phyloP scores from a whole-genome alignment of 2,113 vertebrate species.

The Pelmatolapia mariae region DNA sequence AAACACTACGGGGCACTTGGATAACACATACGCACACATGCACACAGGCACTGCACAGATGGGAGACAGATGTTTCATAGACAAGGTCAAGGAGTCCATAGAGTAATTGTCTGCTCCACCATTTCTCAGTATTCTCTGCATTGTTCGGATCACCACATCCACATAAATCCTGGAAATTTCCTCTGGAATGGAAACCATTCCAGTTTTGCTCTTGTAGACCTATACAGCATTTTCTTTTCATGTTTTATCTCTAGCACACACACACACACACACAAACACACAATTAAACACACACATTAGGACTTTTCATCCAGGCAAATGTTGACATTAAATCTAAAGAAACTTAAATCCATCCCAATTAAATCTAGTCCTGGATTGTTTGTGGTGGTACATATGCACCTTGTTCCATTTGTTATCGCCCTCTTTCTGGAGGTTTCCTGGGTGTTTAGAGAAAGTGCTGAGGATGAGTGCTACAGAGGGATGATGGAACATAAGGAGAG shows the following conservation, averaged over 20 bases:
- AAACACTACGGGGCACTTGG: slow-evolving; percentile 23
- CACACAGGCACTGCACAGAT: slow-evolving; percentile 42
- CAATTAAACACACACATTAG: neutral
- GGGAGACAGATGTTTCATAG: slow-evolving; percentile 65
- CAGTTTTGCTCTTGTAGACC: slow-evolving; percentile 9
- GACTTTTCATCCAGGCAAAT: neutral
- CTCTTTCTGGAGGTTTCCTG: slow-evolving; percentile 25
- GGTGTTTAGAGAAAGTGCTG: slow-evolving; percentile 26
- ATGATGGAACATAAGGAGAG: slow-evolving; percentile 15
- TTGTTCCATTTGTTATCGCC: neutral
- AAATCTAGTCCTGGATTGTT: neutral
- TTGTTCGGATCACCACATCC: slow-evolving; percentile 54
- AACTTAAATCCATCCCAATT: neutral
- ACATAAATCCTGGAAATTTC: slow-evolving; percentile 69
- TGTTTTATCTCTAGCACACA: neutral
- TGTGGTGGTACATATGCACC: neutral
- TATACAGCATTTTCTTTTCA: neutral
- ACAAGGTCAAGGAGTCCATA: slow-evolving; percentile 59
- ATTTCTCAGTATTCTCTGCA: slow-evolving; percentile 42
- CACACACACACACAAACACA: neutral
- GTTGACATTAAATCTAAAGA: neutral
- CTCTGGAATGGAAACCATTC: slow-evolving; percentile 64
- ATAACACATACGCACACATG: neutral
- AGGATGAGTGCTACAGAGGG: slow-evolving; percentile 1
- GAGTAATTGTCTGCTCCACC: slow-evolving; percentile 46